A percentile compares a stretch with the other conserved stretches of the same genome.
phyloP scores from a whole-genome alignment of 2,113 vertebrate species.

The Chionomys nivalis region DNA sequence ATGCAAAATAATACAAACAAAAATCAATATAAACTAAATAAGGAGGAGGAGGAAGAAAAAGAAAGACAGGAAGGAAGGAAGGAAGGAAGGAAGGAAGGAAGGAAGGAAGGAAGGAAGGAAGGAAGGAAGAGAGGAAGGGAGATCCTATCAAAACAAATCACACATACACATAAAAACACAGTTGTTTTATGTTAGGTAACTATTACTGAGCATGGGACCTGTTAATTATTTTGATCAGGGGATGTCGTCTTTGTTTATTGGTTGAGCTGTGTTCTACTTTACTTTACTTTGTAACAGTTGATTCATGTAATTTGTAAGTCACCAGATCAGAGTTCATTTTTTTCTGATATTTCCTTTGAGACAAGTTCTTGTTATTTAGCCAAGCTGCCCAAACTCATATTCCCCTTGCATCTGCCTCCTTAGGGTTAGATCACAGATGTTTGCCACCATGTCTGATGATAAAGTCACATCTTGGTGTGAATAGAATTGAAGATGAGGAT shows the following conservation, averaged over 20 bases:
- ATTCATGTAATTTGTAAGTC: neutral
- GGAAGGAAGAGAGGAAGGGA: no score
- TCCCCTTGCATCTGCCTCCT: neutral
- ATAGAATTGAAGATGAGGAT: neutral
- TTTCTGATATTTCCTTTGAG: neutral
- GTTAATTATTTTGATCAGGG: neutral
- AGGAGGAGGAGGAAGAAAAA: neutral
- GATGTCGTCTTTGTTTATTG: neutral
- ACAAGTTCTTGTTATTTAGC: neutral
- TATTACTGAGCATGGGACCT: neutral
- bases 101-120: no score
- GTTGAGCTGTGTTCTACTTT: neutral
- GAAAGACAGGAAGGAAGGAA: neutral
- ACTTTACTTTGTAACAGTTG: neutral
- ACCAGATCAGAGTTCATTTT: neutral
- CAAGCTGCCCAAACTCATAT: neutral
- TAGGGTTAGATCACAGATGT: neutral
- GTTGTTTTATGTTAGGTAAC: neutral
- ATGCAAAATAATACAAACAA: neutral
- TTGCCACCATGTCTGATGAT: no score
- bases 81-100: fast-evolving
- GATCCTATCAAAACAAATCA: no score
- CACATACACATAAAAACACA: neutral
- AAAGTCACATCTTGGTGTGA: neutral
- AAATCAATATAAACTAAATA: neutral